Percentiles rank a stretch among this genome's conserved stretches.
phyloP scores from a whole-genome alignment of 2,113 vertebrate species.

The Hystrix cristata region DNA sequence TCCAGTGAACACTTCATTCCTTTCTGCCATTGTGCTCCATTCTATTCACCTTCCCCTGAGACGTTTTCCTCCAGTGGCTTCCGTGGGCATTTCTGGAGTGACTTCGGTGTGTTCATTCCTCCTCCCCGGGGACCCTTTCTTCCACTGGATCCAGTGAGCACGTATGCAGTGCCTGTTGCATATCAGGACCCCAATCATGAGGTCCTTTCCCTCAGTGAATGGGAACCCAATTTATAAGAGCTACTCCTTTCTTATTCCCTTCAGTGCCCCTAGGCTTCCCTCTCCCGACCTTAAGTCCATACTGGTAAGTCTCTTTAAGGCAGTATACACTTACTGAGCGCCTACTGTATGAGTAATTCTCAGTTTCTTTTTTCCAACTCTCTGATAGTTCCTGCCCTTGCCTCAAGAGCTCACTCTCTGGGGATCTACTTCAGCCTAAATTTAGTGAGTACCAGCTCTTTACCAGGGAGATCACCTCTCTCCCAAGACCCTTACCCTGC shows the following conservation, averaged over 20 bases:
- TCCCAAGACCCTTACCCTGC: neutral
- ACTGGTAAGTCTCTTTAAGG: slow-evolving; percentile 44
- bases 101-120: slow-evolving; percentile 14
- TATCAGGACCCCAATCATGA: slow-evolving; percentile 24
- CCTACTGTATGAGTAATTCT: slow-evolving; percentile 22
- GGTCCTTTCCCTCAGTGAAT: slow-evolving; percentile 16
- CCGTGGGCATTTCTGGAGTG: slow-evolving; percentile 50
- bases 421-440: slow-evolving; percentile 46
- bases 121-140: slow-evolving; percentile 41
- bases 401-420: slow-evolving; percentile 44
- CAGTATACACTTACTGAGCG: slow-evolving; percentile 36
- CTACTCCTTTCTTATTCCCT: slow-evolving; percentile 1
- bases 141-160: neutral
- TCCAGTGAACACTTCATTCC: slow-evolving; percentile 22
- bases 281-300: slow-evolving; percentile 23
- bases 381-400: slow-evolving; percentile 49
- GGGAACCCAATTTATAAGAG: slow-evolving; percentile 37
- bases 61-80: neutral
- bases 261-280: slow-evolving; percentile 42
- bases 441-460: slow-evolving; percentile 57
- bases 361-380: neutral
- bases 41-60: slow-evolving; percentile 42
- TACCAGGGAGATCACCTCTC: slow-evolving; percentile 34
- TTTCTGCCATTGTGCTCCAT: slow-evolving; percentile 9
- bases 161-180: slow-evolving; percentile 36